A percentile compares a stretch with the other conserved stretches of the same genome.
Conservation (phyloP, 2,797 vertebrate species). For the Coregonus sp. region DNA sequence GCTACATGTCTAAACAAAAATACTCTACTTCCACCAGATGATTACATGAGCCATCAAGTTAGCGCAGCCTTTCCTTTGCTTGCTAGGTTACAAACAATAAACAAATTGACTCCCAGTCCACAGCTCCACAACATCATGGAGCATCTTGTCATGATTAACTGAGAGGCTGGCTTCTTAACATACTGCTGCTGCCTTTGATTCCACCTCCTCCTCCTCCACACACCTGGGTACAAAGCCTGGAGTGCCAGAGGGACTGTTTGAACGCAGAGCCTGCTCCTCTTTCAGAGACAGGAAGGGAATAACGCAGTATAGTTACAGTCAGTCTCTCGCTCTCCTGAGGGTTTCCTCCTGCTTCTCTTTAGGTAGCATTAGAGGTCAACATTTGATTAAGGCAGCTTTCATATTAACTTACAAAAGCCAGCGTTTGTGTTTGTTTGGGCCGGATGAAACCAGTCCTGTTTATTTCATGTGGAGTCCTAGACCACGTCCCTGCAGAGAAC, state of each 20-base stretch:
- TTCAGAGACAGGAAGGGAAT: constrained; percentile 22
- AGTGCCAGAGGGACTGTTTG: too few relatives aligned
- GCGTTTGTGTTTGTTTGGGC: constrained; percentile 55
- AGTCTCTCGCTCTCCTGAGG: constrained; percentile 5
- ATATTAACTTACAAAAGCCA: constrained; percentile 66
- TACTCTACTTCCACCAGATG: too few relatives aligned
- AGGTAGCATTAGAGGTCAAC: constrained; percentile 77
- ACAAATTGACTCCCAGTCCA: constrained; percentile 49
- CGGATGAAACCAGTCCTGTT: constrained; percentile 68
- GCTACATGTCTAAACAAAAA: too few relatives aligned
- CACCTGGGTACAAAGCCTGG: too few relatives aligned
- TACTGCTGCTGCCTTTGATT: constrained; percentile 47
- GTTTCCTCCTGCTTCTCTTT: constrained; percentile 59
- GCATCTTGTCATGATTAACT: constrained; percentile 57
- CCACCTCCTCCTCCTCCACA: constrained; percentile 17
- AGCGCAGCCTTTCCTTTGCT: constrained; percentile 40
- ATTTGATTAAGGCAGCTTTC: constrained; percentile 63
- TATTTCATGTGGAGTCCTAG: constrained; percentile 55
- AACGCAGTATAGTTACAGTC: constrained; percentile 12
- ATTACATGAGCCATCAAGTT: too few relatives aligned
- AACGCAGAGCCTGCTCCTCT: too few relatives aligned
- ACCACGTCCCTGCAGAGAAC: constrained; percentile 23
- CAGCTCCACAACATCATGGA: constrained; percentile 56
- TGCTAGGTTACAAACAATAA: constrained; percentile 43
- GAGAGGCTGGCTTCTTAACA: constrained; percentile 52